phyloP scores from a whole-genome alignment of 2,113 vertebrate genomes.

The Vicugna pacos region DNA sequence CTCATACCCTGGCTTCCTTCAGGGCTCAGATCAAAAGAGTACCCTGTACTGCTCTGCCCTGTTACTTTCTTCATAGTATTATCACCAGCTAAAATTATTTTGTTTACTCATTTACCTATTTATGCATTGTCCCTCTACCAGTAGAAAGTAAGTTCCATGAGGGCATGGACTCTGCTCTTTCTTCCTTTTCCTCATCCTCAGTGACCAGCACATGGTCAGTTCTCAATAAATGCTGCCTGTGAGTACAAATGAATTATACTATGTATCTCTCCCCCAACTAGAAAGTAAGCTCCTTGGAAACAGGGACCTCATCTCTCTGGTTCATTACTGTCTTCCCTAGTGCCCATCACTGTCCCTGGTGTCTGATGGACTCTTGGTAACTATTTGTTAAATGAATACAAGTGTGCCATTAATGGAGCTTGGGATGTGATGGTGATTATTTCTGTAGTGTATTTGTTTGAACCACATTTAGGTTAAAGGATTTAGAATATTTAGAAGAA shows the following conservation, averaged over 20 bases:
- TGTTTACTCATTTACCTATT: neutral
- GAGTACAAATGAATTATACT: neutral
- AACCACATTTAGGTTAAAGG: neutral
- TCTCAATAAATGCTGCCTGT: neutral
- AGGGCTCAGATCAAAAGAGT: too few species aligned
- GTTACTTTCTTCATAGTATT: too few species aligned
- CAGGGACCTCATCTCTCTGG: neutral
- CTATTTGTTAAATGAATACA: slow-evolving; percentile 12
- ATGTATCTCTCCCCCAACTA: neutral
- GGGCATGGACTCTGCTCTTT: neutral
- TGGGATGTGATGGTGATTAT: neutral
- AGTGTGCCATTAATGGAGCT: neutral
- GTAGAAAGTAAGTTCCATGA: neutral
- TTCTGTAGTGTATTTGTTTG: neutral
- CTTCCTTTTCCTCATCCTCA: neutral
- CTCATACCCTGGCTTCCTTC: too few species aligned
- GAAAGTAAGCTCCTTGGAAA: neutral
- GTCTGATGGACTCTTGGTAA: neutral
- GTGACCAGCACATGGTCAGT: neutral
- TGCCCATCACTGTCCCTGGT: neutral
- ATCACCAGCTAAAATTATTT: neutral
- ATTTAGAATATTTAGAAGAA: neutral
- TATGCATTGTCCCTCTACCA: neutral
- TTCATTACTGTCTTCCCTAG: neutral
- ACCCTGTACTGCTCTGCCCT: too few species aligned